phyloP scores from a whole-genome alignment of 2,113 vertebrate species.

The Serilophus lunatus region DNA sequence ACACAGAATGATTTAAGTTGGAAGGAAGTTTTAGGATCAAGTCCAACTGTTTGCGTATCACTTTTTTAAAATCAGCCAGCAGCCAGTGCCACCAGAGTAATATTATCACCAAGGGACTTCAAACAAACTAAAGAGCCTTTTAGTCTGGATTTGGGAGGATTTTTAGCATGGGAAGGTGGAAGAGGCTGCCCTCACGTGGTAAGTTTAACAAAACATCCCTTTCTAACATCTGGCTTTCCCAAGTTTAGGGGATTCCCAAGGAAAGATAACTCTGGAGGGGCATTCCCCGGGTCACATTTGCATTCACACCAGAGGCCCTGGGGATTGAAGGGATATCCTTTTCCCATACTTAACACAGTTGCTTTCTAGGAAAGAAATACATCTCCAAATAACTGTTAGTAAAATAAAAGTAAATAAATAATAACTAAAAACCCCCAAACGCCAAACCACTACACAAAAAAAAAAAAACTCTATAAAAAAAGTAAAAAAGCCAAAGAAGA shows the following conservation, averaged over 20 bases:
- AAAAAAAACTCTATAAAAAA: background rate
- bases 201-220: accelerated
- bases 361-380: background rate
- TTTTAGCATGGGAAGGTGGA: background rate
- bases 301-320: background rate
- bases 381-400: background rate
- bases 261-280: background rate
- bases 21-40: background rate
- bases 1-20: background rate
- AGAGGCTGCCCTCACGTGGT: constrained; percentile 51
- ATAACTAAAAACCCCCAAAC: background rate
- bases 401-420: background rate
- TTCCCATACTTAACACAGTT: background rate
- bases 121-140: background rate
- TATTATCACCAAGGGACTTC: background rate
- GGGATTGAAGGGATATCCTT: background rate
- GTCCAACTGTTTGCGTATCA: background rate
- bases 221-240: background rate
- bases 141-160: background rate
- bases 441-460: no score
- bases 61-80: background rate
- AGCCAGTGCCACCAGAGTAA: background rate
- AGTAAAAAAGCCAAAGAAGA: background rate
- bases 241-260: background rate
- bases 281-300: background rate